These are phyloP conservation scores for Heliconius himera DNA, from an alignment of 1,140 invertebrate genomes.

Conservation along the genomic window DNA sequence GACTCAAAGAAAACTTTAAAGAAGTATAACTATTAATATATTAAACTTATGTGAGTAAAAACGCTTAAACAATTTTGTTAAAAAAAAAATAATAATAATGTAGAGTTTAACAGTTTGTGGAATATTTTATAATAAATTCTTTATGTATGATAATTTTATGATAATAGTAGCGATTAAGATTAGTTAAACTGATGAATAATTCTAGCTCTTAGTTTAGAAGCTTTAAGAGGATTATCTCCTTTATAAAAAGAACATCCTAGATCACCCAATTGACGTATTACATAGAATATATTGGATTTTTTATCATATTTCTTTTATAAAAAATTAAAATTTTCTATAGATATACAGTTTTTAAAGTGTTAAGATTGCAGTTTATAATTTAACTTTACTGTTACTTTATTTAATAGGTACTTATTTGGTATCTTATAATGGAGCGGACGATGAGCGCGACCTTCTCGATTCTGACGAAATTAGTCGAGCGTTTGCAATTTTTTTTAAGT, in stretches of 20 bases:
- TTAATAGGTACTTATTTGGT: conserved; percentile 23
- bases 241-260: background rate
- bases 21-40: no score
- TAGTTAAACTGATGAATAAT: conserved; percentile 4
- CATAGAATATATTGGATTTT: background rate
- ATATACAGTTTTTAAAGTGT: no score
- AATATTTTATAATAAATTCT: background rate
- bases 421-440: conserved; percentile 33
- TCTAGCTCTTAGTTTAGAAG: background rate
- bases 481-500: conserved; percentile 30
- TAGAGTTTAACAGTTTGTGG: background rate
- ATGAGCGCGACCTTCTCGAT: conserved; percentile 37
- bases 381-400: conserved; percentile 31
- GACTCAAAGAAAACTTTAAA: no score
- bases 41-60: no score
- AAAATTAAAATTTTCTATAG: no score
- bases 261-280: background rate
- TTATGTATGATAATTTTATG: background rate
- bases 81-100: background rate
- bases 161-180: conserved; percentile 8
- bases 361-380: background rate
- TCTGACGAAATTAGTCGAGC: conserved; percentile 37
- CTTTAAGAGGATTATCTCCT: background rate
- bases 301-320: background rate
- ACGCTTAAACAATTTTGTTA: no score